Evolutionary conservation across 2,113 vertebrate species (phyloP).

Genomic region (Bufo bufo): DNA sequence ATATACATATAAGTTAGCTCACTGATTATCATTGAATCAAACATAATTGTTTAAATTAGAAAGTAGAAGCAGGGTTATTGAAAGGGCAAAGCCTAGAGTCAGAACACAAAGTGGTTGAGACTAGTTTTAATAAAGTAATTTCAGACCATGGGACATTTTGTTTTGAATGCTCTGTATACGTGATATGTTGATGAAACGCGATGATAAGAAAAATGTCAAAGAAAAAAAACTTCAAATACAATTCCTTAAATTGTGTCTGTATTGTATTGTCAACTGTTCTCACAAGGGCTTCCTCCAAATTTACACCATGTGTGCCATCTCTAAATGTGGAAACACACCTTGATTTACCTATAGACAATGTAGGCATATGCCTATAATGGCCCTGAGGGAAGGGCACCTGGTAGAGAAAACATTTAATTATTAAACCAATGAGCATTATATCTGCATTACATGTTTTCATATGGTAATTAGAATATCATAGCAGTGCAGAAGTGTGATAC

Average conservation of each 20-base stretch:
- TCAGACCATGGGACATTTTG: background rate
- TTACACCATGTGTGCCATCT: background rate
- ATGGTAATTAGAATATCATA: background rate
- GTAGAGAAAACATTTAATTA: background rate
- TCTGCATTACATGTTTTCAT: background rate
- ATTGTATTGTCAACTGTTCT: background rate
- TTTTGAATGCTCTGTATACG: background rate
- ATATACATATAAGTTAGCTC: constrained; percentile 36
- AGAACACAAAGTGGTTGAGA: background rate
- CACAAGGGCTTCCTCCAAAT: background rate
- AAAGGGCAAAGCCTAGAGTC: constrained; percentile 42
- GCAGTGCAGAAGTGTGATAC: background rate
- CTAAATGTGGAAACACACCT: background rate
- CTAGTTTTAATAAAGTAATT: background rate
- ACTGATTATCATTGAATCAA: constrained; percentile 50
- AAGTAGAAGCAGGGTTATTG: constrained; percentile 43
- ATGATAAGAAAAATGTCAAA: background rate
- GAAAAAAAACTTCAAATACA: background rate
- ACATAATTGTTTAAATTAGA: constrained; percentile 52
- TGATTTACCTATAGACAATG: too few relatives aligned
- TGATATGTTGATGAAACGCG: background rate
- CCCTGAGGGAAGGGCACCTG: background rate
- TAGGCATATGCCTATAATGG: background rate
- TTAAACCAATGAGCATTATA: background rate
- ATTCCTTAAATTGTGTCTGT: background rate